These are phyloP conservation scores for Myotis yumanensis DNA, from an alignment of 2,113 vertebrate genomes.

Conservation along the genomic window DNA sequence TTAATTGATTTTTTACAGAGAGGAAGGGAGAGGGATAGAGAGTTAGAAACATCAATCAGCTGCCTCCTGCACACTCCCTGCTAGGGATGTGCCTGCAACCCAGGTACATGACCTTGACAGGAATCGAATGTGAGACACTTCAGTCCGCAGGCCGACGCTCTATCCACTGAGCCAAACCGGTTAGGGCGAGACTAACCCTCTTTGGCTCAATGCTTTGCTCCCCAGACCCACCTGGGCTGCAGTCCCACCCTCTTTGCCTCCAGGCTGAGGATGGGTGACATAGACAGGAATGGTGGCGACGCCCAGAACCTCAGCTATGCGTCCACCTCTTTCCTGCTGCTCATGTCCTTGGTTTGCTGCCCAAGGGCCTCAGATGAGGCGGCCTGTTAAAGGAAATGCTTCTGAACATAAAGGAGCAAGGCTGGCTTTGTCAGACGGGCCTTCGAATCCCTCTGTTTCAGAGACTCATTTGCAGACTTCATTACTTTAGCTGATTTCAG, in stretches of 20 bases:
- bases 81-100: too few species aligned
- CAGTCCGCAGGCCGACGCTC: too few species aligned
- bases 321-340: background rate
- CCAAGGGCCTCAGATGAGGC: background rate
- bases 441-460: background rate
- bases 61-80: too few species aligned
- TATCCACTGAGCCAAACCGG: too few species aligned
- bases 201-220: background rate
- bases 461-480: background rate
- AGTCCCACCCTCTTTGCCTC: background rate
- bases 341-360: background rate
- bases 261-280: background rate
- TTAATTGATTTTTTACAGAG: too few species aligned
- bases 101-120: too few species aligned
- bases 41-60: too few species aligned
- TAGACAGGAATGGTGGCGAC: fast-evolving
- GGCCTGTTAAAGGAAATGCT: background rate
- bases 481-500: background rate
- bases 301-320: too few species aligned
- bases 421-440: background rate
- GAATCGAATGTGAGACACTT: too few species aligned
- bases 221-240: background rate
- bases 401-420: background rate
- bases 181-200: background rate
- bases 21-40: too few species aligned